A percentile compares a stretch with the other conserved stretches of the same genome.
phyloP scores from a whole-genome alignment of 2,113 vertebrate species.

The Aegypius monachus region DNA sequence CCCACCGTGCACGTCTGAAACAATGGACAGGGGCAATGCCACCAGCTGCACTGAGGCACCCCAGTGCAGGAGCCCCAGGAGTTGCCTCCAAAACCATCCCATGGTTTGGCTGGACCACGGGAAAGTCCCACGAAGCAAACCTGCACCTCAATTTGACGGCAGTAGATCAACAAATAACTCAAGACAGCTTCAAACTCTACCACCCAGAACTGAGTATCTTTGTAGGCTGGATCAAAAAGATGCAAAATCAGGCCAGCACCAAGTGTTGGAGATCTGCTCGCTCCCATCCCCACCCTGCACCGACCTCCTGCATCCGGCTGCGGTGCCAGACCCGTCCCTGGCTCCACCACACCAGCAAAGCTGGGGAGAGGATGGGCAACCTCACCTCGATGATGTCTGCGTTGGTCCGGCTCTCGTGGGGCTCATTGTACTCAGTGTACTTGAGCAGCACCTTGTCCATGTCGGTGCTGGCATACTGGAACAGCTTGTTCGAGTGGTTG shows the following conservation, averaged over 20 bases:
- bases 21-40: accelerated
- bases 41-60: background rate
- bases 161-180: background rate
- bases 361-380: accelerated
- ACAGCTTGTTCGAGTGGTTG: constrained; percentile 93
- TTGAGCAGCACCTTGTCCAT: constrained; percentile 98
- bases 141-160: background rate
- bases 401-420: constrained; percentile 93
- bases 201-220: accelerated
- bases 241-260: accelerated
- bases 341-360: accelerated
- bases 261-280: accelerated
- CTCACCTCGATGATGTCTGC: constrained; percentile 93
- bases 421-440: constrained; percentile 95
- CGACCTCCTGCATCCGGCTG: background rate
- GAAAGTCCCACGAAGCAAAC: background rate
- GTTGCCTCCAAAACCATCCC: background rate
- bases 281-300: background rate
- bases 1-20: accelerated
- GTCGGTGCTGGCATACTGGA: constrained; percentile 95
- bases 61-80: background rate
- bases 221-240: background rate
- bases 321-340: background rate
- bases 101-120: accelerated
- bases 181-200: background rate